Evolutionary conservation across 2,797 vertebrate species (phyloP).

Genomic region (Pantherophis vulpinus): DNA sequence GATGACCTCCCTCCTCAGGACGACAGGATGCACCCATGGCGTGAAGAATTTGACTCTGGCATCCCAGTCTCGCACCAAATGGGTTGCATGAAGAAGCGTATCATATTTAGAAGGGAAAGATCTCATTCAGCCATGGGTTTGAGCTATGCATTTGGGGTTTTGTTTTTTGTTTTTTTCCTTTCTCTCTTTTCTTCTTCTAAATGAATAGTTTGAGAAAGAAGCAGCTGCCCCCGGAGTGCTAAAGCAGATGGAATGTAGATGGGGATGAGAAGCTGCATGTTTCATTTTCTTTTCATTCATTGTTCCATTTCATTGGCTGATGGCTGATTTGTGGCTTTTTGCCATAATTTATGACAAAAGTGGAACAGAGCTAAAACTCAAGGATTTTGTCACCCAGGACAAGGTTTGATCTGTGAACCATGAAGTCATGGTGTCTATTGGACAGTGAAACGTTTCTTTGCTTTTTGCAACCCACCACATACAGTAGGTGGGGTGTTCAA

Average conservation of each 20-base stretch:
- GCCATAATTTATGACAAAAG: constrained; percentile 22
- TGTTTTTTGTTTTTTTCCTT: background rate
- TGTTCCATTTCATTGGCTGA: background rate
- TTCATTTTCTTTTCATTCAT: background rate
- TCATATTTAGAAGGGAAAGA: constrained; percentile 37
- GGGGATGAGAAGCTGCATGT: background rate
- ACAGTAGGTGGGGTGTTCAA: background rate
- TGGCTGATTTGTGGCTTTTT: background rate
- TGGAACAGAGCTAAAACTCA: background rate
- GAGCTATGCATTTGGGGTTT: constrained; percentile 31
- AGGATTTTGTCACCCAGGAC: background rate
- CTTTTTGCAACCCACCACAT: background rate
- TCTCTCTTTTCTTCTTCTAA: constrained; percentile 2
- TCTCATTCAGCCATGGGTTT: constrained; percentile 10
- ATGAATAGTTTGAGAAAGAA: constrained; percentile 42
- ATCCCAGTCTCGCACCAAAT: background rate
- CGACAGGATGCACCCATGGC: constrained; percentile 63
- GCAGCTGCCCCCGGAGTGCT: constrained; percentile 51
- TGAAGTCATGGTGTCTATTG: background rate
- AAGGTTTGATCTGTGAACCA: background rate
- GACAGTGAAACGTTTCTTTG: background rate
- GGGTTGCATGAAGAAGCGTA: constrained; percentile 47
- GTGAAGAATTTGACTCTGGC: constrained; percentile 52
- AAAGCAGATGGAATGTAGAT: constrained; percentile 54
- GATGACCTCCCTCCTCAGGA: constrained; percentile 68